Base-by-base conservation (phyloP, 2,888 invertebrate genomes). In the Chrysolina americana region DNA sequence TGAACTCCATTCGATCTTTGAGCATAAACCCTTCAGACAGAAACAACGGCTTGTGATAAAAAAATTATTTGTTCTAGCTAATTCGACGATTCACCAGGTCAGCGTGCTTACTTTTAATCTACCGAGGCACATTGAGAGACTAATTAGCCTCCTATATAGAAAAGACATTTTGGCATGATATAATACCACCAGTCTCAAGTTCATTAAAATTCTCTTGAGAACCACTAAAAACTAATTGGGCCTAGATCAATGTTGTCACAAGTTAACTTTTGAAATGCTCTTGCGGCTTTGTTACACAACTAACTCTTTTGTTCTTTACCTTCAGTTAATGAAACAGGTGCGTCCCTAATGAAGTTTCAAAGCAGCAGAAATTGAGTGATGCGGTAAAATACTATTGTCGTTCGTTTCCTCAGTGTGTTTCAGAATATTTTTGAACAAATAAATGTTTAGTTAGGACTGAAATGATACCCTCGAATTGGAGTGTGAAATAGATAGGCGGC, bases 151-250 rank as follows among this genome's bases (percentile, higher is more conserved):
- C 0, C 28, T 59, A 28, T 59, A 59, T 59, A 59, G 28, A 53
- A 21, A 53, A 53, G 36, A n/a, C 36, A 59, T 28, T 59, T 59
- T n/a, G 17, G 59, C 36, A 28, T 59, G n/a, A 36, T 59, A 8
- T 23, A 59, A 17, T 36, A 59, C 17, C n/a, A 13, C 15, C 28
- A 53, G 21, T 21, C 19, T 53, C 28, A 15, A 15, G 6, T 28
- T 1, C 23, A 59, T 59, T 28, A 28, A 28, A 36, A 59, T 59
- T 59, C 59, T 9, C 59, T 36, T 8, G 28, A n/a, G 59, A 59
- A 28, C 59, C 59, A 28, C 28, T 6, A 5, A 6, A n/a, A 28
- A 28, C 36, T 59, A 59, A 59, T 59, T 59, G 59, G 59, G 28
- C n/a, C 9, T 36, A n/a, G 4, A 59, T 28, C 23, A 59, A 59